phyloP scores from a whole-genome alignment of 2,888 invertebrate species.

The Catocala fraxini region DNA sequence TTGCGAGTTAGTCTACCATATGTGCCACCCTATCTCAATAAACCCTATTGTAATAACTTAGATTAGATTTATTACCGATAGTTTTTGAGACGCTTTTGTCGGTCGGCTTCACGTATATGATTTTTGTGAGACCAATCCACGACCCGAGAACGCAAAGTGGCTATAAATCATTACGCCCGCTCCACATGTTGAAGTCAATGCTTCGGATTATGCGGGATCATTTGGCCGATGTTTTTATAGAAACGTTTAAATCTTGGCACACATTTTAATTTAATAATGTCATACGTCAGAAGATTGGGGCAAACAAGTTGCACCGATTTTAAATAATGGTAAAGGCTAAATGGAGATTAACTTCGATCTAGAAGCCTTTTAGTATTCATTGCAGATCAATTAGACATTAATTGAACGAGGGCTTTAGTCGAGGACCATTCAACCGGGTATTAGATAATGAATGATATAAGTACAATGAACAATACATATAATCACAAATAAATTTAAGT shows the following conservation, averaged over 20 bases:
- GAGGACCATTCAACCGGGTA: no score
- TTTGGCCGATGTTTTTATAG: neutral
- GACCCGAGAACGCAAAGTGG: neutral
- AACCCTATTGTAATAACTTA: neutral
- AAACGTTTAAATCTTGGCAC: neutral
- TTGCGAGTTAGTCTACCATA: neutral
- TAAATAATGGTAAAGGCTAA: no score
- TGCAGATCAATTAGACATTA: no score
- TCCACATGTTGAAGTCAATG: neutral
- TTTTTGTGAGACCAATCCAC: neutral
- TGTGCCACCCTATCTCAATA: conserved; percentile 1
- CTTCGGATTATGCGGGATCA: neutral
- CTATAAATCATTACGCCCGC: conserved; percentile 1
- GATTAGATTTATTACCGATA: neutral
- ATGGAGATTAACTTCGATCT: no score
- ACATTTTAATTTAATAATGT: neutral
- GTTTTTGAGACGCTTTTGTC: neutral
- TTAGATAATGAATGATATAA: no score
- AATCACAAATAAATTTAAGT: no score
- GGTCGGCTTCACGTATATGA: neutral
- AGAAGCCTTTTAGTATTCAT: no score
- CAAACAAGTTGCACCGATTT: no score
- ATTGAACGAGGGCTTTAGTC: no score
- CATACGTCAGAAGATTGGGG: no score
- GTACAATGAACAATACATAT: no score